phyloP scores from a whole-genome alignment of 2,888 invertebrate species.

The Eupithecia inturbata region DNA sequence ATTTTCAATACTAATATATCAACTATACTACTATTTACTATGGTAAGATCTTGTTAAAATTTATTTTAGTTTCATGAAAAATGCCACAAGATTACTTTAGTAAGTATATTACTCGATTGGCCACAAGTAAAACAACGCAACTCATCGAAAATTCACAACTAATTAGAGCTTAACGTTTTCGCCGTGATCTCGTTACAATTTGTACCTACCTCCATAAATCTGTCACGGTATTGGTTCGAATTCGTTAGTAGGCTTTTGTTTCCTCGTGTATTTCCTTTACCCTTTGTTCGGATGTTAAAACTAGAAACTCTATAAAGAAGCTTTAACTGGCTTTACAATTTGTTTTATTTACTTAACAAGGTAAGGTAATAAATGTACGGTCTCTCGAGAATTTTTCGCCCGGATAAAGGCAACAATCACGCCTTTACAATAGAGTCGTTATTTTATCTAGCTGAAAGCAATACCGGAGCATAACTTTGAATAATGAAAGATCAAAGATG shows the following conservation, averaged over 20 bases:
- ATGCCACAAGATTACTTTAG: neutral
- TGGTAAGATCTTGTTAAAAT: no score
- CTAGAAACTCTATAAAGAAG: conserved; percentile 41
- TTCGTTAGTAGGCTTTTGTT: conserved; percentile 46
- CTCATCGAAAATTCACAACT: conserved; percentile 40
- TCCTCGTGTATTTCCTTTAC: conserved; percentile 44
- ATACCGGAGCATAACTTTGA: conserved; percentile 30
- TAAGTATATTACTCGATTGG: no score
- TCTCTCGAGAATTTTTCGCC: conserved; percentile 21
- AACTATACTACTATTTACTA: no score
- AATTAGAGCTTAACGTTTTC: conserved; percentile 50
- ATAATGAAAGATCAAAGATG: conserved; percentile 35
- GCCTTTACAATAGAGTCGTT: conserved; percentile 22
- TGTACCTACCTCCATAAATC: conserved; percentile 56
- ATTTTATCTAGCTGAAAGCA: conserved; percentile 16
- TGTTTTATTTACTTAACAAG: conserved; percentile 29
- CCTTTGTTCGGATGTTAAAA: conserved; percentile 50
- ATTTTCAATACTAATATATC: no score
- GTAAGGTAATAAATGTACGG: conserved; percentile 28
- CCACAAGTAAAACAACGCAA: conserved; percentile 15
- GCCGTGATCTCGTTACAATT: conserved; percentile 55
- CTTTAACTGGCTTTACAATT: conserved; percentile 38
- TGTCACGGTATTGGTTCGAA: conserved; percentile 46
- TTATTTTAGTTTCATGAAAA: neutral
- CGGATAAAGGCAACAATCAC: conserved; percentile 18